These are phyloP conservation scores for Blera fallax DNA, from an alignment of 2,888 invertebrate genomes.

Conservation along the genomic window DNA sequence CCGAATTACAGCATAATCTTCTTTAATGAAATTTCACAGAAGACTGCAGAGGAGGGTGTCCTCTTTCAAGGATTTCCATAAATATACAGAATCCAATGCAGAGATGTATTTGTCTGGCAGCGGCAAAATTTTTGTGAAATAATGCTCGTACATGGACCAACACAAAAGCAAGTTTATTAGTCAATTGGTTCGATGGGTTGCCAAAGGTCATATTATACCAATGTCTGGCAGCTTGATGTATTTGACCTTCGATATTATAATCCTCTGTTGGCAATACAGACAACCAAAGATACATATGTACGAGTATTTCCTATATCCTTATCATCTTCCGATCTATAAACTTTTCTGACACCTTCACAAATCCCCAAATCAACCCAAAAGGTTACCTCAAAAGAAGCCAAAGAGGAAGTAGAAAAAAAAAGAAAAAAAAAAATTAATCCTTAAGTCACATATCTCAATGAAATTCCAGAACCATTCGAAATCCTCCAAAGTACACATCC, in stretches of 20 bases:
- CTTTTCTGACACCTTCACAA: slow-evolving; percentile 47
- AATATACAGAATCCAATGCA: background rate
- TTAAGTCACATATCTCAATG: slow-evolving; percentile 12
- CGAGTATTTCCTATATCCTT: slow-evolving; percentile 1
- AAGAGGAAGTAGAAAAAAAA: background rate
- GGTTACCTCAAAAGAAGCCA: background rate
- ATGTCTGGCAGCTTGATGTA: background rate
- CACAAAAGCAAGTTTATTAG: slow-evolving; percentile 18
- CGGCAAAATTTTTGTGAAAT: background rate
- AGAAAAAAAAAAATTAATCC: background rate
- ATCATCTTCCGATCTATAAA: slow-evolving; percentile 40
- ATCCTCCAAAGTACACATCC: slow-evolving; percentile 12
- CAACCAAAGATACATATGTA: background rate
- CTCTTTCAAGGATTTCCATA: background rate
- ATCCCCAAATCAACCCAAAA: slow-evolving; percentile 30
- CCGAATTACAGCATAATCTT: background rate
- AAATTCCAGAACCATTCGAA: background rate
- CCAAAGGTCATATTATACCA: background rate
- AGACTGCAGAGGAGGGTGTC: background rate
- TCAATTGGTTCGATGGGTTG: slow-evolving; percentile 10
- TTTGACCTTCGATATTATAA: background rate
- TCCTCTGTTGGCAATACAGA: background rate
- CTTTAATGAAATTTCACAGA: background rate
- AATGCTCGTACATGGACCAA: background rate
- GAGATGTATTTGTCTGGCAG: background rate